Conservation (phyloP, 2,797 vertebrate species). For the Myripristis murdjan region DNA sequence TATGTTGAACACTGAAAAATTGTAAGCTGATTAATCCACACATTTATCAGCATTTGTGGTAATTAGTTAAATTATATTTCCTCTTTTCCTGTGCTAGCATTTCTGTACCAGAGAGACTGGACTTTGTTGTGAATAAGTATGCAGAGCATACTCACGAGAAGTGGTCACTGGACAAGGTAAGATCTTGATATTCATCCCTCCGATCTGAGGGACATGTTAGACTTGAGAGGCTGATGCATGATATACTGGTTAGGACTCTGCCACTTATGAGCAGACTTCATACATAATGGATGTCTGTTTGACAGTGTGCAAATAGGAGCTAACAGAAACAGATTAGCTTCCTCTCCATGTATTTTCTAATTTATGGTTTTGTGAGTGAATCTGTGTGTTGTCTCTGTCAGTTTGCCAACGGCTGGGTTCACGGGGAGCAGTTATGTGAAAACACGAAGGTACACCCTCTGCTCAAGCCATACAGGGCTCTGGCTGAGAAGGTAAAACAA, state of each 20-base stretch:
- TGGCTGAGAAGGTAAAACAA: conserved; percentile 93
- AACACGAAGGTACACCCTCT: conserved; percentile 94
- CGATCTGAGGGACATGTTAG: conserved; percentile 1
- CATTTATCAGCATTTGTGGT: background rate
- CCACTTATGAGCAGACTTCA: conserved; percentile 3
- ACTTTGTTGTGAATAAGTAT: conserved; percentile 95
- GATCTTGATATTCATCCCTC: conserved; percentile 21
- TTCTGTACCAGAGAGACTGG: conserved; percentile 91
- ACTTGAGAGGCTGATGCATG: conserved; percentile 21
- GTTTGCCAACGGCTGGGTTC: conserved; percentile 96
- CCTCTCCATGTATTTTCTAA: conserved; percentile 9
- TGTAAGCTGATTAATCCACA: too few species aligned
- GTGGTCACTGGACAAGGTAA: conserved; percentile 98
- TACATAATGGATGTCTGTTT: conserved; percentile 12
- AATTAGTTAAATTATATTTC: conserved; percentile 9
- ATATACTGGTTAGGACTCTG: conserved; percentile 6
- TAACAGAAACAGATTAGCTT: conserved; percentile 22
- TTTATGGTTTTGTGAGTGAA: conserved; percentile 18
- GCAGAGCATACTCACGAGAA: conserved; percentile 96
- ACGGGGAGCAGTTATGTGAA: conserved; percentile 94
- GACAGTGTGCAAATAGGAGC: conserved; percentile 24
- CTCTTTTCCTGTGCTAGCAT: conserved; percentile 80
- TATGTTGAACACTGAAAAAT: background rate
- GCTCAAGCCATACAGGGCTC: conserved; percentile 94
- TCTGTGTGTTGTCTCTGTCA: conserved; percentile 70